Evolutionary conservation across 2,888 invertebrate genomes (phyloP).

Genomic region (Schrankia costaestrigalis): DNA sequence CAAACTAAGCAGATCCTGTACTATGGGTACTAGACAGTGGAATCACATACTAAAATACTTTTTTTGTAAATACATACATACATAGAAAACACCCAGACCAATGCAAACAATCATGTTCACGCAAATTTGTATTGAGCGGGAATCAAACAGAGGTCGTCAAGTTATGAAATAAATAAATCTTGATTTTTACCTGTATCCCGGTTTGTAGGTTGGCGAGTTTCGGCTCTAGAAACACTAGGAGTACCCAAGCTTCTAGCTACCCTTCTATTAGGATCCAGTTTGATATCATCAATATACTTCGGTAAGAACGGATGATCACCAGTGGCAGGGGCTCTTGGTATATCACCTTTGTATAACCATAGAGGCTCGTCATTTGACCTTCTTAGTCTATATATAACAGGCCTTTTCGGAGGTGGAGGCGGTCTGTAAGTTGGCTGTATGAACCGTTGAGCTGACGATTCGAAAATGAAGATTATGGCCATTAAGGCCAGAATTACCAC

Average conservation of each 20-base stretch:
- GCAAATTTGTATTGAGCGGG: too few relatives aligned
- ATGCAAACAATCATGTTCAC: too few relatives aligned
- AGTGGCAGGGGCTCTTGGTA: slow-evolving; percentile 4
- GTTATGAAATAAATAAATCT: too few relatives aligned
- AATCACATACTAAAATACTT: too few relatives aligned
- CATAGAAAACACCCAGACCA: too few relatives aligned
- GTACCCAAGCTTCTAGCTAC: slow-evolving; percentile 10
- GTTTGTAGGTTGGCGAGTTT: neutral
- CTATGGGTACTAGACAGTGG: too few relatives aligned
- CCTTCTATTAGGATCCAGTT: slow-evolving; percentile 9
- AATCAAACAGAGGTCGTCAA: too few relatives aligned
- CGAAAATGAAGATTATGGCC: slow-evolving; percentile 1
- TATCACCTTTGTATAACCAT: slow-evolving; percentile 5
- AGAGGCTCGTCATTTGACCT: slow-evolving; percentile 1
- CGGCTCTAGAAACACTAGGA: neutral
- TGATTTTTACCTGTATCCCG: too few relatives aligned
- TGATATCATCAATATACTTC: slow-evolving; percentile 6
- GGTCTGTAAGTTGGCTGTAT: slow-evolving; percentile 4
- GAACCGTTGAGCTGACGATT: slow-evolving; percentile 1
- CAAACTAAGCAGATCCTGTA: too few relatives aligned
- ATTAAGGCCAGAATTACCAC: slow-evolving; percentile 1
- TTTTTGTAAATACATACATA: too few relatives aligned
- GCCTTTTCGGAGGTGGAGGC: neutral
- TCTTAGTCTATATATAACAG: neutral
- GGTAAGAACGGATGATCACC: slow-evolving; percentile 8